Base-by-base conservation (phyloP, 2,888 invertebrate genomes). In the Clunio marinus region DNA sequence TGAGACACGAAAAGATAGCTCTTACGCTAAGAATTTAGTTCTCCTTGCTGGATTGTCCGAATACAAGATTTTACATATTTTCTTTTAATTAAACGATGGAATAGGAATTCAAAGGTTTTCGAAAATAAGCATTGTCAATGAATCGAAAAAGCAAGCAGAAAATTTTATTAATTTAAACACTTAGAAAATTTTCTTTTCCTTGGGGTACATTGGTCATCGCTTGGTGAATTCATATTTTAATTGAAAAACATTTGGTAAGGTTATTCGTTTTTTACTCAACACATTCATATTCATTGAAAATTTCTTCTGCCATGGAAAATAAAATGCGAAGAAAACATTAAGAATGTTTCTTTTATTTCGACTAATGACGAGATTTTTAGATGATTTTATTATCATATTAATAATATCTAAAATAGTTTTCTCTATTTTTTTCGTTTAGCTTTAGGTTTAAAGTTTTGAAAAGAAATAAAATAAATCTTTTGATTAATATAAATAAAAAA, bases 341-440 rank as follows among this genome's bases (percentile, higher is more conserved):
- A 41, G 41, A 41, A 41, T 5, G 41, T 17, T 63, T 63, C 25
- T 63, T 63, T 46, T 46, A 63, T 63, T 46, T 63, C 63, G 46
- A 15, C 37, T 63, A 63, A 63, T 63, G 46, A 63, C 62, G 46
- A 46, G 63, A 63, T 63, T 63, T 46, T 63, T 25, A 17, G 27
- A 63, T 46, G 63, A 63, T 63, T 45, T 63, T 63, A 63, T 63
- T 63, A 63, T 63, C 63, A 63, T 63, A 63, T 63, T 45, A 63
- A 46, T 46, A 32, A 27, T 15, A 28, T 63, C 45, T 63, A 20
- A 20, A 63, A 63, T 63, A n/a, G 5, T 45, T 63, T 63, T 13
- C 25, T 60, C 35, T 37, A n/a, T 35, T 15, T 27, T 58, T 15
- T 13, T 58, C 15, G 27, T 28, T 58, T 55, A 13, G 10, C 13